Conservation (phyloP, 2,797 vertebrate species). For the Melanotaenia nigrans region DNA sequence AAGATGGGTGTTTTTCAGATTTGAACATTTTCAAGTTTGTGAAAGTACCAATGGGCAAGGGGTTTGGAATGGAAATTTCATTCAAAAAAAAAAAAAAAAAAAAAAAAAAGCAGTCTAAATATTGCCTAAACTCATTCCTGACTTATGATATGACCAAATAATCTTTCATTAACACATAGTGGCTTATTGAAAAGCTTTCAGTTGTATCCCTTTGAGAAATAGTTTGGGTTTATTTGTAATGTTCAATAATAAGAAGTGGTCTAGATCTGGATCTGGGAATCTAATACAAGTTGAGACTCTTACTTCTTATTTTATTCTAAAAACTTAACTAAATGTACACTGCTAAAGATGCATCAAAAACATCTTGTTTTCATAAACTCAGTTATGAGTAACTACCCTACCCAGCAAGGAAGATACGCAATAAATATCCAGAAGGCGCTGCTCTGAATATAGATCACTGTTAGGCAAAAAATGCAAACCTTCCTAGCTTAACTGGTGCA, state of each 20-base stretch:
- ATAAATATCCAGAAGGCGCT: conserved; percentile 23
- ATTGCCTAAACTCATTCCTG: neutral
- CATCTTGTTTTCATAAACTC: conserved; percentile 6
- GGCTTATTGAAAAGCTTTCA: neutral
- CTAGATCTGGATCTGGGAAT: neutral
- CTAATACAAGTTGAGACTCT: neutral
- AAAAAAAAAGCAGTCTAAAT: neutral
- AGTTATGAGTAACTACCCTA: conserved; percentile 9
- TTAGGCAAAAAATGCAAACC: conserved; percentile 42
- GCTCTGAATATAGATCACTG: conserved; percentile 29
- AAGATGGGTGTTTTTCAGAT: too few relatives aligned
- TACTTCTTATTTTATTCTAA: neutral
- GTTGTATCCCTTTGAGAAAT: neutral
- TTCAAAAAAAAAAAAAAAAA: too few relatives aligned
- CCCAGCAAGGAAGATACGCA: neutral
- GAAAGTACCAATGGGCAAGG: too few relatives aligned
- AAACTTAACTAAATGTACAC: too few relatives aligned
- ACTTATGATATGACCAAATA: neutral
- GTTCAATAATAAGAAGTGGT: neutral
- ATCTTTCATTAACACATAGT: neutral
- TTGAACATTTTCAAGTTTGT: too few relatives aligned
- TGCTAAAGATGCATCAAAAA: neutral
- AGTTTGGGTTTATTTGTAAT: neutral
- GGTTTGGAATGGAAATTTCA: too few relatives aligned
- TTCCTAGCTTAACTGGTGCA: conserved; percentile 50